phyloP scores from a whole-genome alignment of 1,140 invertebrate species.

The Eubasilissa regina region DNA sequence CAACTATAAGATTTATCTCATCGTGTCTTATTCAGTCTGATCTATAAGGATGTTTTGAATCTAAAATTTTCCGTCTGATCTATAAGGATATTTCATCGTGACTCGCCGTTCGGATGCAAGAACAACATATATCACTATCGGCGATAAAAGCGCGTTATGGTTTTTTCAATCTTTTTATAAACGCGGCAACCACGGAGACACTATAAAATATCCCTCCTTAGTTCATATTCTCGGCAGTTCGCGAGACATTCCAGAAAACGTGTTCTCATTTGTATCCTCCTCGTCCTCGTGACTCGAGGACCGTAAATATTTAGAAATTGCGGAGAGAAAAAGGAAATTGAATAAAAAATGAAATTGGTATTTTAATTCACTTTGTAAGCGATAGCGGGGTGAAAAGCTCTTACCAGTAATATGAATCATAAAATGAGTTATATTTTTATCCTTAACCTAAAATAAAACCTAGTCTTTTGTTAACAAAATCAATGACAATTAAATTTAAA shows the following conservation, averaged over 20 bases:
- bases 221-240: conserved; percentile 11
- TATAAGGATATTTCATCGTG: not conserved
- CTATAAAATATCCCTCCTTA: conserved; percentile 41
- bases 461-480: too few species aligned
- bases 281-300: not conserved
- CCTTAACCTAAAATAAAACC: too few species aligned
- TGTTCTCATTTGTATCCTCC: conserved; percentile 35
- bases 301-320: conserved; percentile 34
- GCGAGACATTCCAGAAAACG: conserved; percentile 5
- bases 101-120: not conserved
- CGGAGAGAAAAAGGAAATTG: conserved; percentile 3
- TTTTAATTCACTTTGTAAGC: conserved; percentile 3
- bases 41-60: too few species aligned
- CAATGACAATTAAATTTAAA: too few species aligned
- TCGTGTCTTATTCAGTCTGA: too few species aligned
- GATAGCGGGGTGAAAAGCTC: not conserved
- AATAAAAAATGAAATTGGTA: not conserved
- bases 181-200: conserved; percentile 4
- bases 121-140: conserved; percentile 35
- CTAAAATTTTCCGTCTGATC: too few species aligned
- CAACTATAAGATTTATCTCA: too few species aligned
- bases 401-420: not conserved
- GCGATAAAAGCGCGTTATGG: conserved; percentile 35
- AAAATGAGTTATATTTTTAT: too few species aligned
- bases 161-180: conserved; percentile 45